Conservation (phyloP, 2,113 vertebrate genomes). For the Caranx ignobilis region DNA sequence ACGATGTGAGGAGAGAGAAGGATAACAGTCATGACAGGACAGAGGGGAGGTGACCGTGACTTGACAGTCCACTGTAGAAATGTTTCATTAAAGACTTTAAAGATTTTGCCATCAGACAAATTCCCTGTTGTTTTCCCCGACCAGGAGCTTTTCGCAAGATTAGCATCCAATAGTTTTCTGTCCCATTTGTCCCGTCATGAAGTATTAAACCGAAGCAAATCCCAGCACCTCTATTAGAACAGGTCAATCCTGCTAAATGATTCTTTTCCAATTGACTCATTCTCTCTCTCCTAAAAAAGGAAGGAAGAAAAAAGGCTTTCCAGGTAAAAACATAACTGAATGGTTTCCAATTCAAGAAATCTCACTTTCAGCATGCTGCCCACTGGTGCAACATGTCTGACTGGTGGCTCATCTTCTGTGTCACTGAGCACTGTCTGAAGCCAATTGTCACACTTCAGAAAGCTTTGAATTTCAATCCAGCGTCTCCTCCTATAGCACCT, state of each 20-base stretch:
- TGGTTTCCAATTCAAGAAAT: slow-evolving; percentile 40
- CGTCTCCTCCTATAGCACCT: slow-evolving; percentile 31
- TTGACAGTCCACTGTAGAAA: slow-evolving; percentile 19
- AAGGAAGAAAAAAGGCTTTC: no score
- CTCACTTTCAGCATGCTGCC: slow-evolving; percentile 26
- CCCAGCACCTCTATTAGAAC: slow-evolving; percentile 34
- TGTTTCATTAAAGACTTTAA: slow-evolving; percentile 47
- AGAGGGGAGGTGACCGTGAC: slow-evolving; percentile 39
- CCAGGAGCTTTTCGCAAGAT: slow-evolving; percentile 39
- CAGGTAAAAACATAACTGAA: slow-evolving; percentile 16
- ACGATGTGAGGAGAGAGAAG: slow-evolving; percentile 17
- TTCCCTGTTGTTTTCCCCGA: slow-evolving; percentile 25
- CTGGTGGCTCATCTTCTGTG: slow-evolving; percentile 36
- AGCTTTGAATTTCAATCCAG: slow-evolving; percentile 42
- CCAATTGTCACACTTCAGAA: slow-evolving; percentile 55
- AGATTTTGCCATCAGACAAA: slow-evolving; percentile 34
- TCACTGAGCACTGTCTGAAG: slow-evolving; percentile 44
- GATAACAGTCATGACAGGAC: slow-evolving; percentile 38
- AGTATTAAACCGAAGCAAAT: slow-evolving; percentile 42
- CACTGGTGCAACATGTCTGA: slow-evolving; percentile 3
- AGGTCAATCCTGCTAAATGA: slow-evolving; percentile 59
- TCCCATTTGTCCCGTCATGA: slow-evolving; percentile 34
- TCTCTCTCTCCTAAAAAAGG: slow-evolving; percentile 3
- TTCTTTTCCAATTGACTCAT: slow-evolving; percentile 32
- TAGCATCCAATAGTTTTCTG: slow-evolving; percentile 18